Evolutionary conservation across 30 jellyfish, hydroid and myxozoan species (phyloP).

Genomic region (Aurelia sp.): DNA sequence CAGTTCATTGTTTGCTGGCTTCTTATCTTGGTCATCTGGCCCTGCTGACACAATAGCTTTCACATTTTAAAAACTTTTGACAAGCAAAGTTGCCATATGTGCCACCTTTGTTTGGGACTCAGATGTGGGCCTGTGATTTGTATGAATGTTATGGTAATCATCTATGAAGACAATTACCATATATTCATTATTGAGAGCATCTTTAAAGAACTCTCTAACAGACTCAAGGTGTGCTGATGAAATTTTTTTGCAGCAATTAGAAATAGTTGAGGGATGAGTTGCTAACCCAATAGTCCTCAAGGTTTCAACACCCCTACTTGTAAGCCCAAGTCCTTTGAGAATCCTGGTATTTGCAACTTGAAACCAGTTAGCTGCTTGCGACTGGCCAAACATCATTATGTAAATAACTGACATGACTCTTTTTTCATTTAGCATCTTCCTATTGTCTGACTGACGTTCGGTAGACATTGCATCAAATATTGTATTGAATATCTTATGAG

Average conservation of each 20-base stretch:
- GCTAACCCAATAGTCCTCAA: slow-evolving; percentile 15
- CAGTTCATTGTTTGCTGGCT: slow-evolving; percentile 6
- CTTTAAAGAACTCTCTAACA: slow-evolving; percentile 11
- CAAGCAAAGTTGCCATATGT: slow-evolving; percentile 40
- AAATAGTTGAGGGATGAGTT: slow-evolving; percentile 20
- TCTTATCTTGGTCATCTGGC: not conserved
- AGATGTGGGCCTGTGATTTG: slow-evolving; percentile 35
- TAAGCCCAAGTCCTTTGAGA: slow-evolving; percentile 22
- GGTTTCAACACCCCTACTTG: slow-evolving; percentile 5
- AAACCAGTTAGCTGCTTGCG: slow-evolving; percentile 47
- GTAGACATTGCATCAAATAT: not conserved
- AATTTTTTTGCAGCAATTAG: not conserved
- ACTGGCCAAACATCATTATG: slow-evolving; percentile 32
- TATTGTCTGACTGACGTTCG: slow-evolving; percentile 13
- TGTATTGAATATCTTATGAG: slow-evolving; percentile 17
- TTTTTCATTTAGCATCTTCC: slow-evolving; percentile 8
- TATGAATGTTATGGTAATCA: slow-evolving; percentile 41
- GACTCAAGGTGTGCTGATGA: slow-evolving; percentile 17
- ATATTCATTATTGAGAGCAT: not conserved
- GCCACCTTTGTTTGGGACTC: slow-evolving; percentile 37
- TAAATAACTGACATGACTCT: slow-evolving; percentile 21
- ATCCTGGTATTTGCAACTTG: slow-evolving; percentile 34
- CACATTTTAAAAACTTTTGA: slow-evolving; percentile 21
- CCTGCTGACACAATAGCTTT: not conserved
- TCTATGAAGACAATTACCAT: slow-evolving; percentile 30